phyloP scores from a whole-genome alignment of 2,113 vertebrate species.

The Maccullochella peelii region DNA sequence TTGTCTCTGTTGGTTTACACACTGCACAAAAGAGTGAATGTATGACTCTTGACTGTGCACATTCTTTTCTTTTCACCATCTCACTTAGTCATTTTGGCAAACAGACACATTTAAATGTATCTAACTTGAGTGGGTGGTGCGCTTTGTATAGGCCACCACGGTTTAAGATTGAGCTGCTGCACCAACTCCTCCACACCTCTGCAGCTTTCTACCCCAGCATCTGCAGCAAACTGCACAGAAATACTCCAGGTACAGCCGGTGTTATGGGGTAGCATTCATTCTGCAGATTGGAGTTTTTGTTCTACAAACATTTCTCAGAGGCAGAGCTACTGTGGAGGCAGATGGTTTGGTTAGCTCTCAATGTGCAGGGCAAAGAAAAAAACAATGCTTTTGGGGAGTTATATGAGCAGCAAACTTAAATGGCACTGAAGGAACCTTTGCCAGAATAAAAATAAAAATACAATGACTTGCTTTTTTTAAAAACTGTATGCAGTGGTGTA shows the following conservation, averaged over 20 bases:
- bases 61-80: slow-evolving; percentile 33
- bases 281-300: slow-evolving; percentile 69
- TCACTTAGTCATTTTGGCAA: slow-evolving; percentile 47
- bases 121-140: slow-evolving; percentile 54
- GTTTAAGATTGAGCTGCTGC: slow-evolving; percentile 49
- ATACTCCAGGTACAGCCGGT: slow-evolving; percentile 36
- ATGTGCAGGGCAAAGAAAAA: slow-evolving; percentile 18
- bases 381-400: background rate
- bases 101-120: slow-evolving; percentile 49
- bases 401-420: slow-evolving; percentile 29
- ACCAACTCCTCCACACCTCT: slow-evolving; percentile 58
- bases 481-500: background rate
- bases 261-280: slow-evolving; percentile 48
- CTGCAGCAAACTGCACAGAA: slow-evolving; percentile 51
- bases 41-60: background rate
- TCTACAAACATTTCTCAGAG: slow-evolving; percentile 58
- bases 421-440: slow-evolving; percentile 11
- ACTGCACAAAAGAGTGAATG: slow-evolving; percentile 22
- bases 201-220: slow-evolving; percentile 35
- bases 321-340: slow-evolving; percentile 43
- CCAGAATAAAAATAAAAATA: slow-evolving; percentile 26
- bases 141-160: slow-evolving; percentile 40
- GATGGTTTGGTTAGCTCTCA: slow-evolving; percentile 39
- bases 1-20: slow-evolving; percentile 18
- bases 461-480: background rate